These are phyloP conservation scores for Ursus arctos DNA, from an alignment of 2,113 vertebrate genomes.

Conservation along the genomic window DNA sequence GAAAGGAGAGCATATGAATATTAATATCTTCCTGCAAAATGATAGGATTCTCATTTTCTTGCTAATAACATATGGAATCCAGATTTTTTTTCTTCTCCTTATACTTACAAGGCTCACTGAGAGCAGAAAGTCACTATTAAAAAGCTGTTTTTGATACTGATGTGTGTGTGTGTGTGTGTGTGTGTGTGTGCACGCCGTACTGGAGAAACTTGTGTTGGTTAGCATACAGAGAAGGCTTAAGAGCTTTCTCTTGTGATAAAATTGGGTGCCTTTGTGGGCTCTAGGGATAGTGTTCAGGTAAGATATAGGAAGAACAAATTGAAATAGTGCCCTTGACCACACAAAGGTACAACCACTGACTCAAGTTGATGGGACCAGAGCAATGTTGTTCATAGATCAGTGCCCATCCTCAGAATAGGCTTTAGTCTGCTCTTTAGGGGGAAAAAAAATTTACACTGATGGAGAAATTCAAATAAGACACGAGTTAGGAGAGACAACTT, in stretches of 20 bases:
- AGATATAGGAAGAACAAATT: not conserved
- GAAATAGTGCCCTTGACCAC: not conserved
- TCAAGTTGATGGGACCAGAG: too few species aligned
- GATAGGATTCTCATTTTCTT: conserved; percentile 14
- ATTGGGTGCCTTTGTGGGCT: not conserved
- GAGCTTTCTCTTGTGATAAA: not conserved
- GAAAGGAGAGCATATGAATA: not conserved
- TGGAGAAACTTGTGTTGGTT: not conserved
- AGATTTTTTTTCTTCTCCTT: conserved; percentile 5
- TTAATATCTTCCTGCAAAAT: not conserved
- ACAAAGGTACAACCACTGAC: not conserved
- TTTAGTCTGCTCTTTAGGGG: not conserved
- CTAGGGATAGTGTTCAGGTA: fast-evolving
- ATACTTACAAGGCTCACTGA: not conserved
- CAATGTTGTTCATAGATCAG: not conserved
- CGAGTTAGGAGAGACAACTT: not conserved
- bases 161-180: not conserved
- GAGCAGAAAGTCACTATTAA: not conserved
- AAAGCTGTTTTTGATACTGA: not conserved
- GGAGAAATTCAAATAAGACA: not conserved
- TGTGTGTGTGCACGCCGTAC: too few species aligned
- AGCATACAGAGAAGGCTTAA: not conserved
- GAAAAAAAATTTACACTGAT: not conserved
- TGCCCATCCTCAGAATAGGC: not conserved
- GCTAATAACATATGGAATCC: not conserved